Conservation (phyloP, 2,888 invertebrate species). For the Glaucopsyche alexis region DNA sequence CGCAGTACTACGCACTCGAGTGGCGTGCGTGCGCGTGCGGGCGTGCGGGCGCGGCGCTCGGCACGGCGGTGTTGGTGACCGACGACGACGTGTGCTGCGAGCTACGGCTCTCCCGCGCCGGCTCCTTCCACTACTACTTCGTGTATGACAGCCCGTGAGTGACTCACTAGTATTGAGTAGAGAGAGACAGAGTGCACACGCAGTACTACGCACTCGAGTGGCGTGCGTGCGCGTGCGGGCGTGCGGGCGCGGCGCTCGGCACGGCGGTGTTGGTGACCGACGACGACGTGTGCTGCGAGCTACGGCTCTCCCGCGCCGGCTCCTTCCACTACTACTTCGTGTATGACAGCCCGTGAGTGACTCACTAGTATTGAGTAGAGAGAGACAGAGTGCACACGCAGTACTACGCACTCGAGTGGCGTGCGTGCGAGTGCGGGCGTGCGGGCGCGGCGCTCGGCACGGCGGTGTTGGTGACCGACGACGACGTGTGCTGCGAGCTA, state of each 20-base stretch:
- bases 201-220: conserved; percentile 71
- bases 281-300: conserved; percentile 82
- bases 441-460: too few relatives aligned
- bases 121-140: conserved; percentile 94
- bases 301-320: conserved; percentile 85
- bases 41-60: conserved; percentile 51
- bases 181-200: too few relatives aligned
- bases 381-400: too few relatives aligned
- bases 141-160: conserved; percentile 84
- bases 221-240: conserved; percentile 63
- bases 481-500: too few relatives aligned
- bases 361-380: too few relatives aligned
- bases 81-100: conserved; percentile 84
- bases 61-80: conserved; percentile 62
- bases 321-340: conserved; percentile 93
- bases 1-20: conserved; percentile 46
- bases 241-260: conserved; percentile 51
- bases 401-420: too few relatives aligned
- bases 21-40: conserved; percentile 79
- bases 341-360: conserved; percentile 82
- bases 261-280: conserved; percentile 75
- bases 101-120: conserved; percentile 83
- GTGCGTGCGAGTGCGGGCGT: too few relatives aligned
- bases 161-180: too few relatives aligned
- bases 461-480: too few relatives aligned